Percentiles rank a stretch among this genome's conserved stretches.
phyloP scores from a whole-genome alignment of 2,113 vertebrate genomes.

The Fregata magnificens region DNA sequence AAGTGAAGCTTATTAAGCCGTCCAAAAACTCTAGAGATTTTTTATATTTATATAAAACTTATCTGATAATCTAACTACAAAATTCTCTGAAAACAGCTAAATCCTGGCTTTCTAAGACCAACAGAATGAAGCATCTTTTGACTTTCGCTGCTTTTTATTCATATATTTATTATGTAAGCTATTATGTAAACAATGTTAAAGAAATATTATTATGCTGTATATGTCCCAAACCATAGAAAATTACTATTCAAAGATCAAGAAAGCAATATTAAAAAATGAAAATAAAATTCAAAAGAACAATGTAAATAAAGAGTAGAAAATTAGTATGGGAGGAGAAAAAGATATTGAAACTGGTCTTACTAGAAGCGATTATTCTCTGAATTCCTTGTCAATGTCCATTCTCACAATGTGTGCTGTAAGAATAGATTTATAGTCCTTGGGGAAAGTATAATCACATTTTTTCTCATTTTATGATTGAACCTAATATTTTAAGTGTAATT shows the following conservation, averaged over 20 bases:
- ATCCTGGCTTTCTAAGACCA: background rate
- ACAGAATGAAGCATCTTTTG: background rate
- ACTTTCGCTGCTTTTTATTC: background rate
- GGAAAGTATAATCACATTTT: background rate
- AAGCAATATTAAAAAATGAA: background rate
- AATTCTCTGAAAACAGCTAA: background rate
- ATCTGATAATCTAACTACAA: background rate
- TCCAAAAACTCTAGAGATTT: background rate
- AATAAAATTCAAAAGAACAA: background rate
- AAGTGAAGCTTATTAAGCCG: background rate
- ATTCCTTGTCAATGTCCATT: background rate
- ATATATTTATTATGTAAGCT: background rate
- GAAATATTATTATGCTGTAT: background rate
- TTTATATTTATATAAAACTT: background rate
- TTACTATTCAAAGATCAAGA: background rate
- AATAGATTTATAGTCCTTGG: background rate
- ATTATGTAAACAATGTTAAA: background rate
- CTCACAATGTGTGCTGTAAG: background rate
- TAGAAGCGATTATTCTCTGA: background rate
- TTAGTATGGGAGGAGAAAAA: background rate
- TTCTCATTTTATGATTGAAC: background rate
- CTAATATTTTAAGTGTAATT: background rate
- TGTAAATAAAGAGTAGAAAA: background rate
- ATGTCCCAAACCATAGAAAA: background rate
- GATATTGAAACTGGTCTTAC: background rate